Percentiles rank a stretch among this genome's conserved stretches.
Conservation (phyloP, 1,140 invertebrate species). For the Drosophila nigromelanica region DNA sequence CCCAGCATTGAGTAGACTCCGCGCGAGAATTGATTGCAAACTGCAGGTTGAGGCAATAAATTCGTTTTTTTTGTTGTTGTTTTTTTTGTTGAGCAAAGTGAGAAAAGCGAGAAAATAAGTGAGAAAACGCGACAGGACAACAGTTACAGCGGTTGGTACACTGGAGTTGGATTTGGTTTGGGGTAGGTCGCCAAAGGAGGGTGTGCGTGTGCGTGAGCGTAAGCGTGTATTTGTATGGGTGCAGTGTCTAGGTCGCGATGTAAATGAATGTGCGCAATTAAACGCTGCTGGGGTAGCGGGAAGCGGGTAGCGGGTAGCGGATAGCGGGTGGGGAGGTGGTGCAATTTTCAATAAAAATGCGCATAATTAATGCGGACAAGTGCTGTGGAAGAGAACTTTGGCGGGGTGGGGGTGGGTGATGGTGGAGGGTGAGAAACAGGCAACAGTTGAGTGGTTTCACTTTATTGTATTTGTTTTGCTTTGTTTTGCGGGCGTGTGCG, state of each 20-base stretch:
- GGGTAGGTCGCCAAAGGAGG: neutral
- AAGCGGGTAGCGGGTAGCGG: conserved; percentile 1
- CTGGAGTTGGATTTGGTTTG: conserved; percentile 19
- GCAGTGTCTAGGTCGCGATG: conserved; percentile 66
- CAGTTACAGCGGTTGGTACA: neutral
- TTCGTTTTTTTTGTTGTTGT: conserved; percentile 1
- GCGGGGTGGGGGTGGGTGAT: neutral
- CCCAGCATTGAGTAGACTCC: conserved; percentile 96
- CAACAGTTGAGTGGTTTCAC: conserved; percentile 33
- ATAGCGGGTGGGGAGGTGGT: conserved; percentile 6
- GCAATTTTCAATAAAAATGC: conserved; percentile 77
- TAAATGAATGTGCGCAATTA: conserved; percentile 69
- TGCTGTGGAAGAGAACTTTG: neutral
- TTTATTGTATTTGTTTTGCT: conserved; percentile 46
- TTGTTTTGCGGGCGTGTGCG: conserved; percentile 7
- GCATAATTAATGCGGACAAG: conserved; percentile 62
- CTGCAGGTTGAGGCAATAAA: conserved; percentile 86
- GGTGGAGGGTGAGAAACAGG: neutral
- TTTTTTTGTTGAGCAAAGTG: neutral
- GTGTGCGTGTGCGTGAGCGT: conserved; percentile 4
- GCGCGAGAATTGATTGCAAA: conserved; percentile 95
- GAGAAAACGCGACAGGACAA: conserved; percentile 14
- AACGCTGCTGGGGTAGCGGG: conserved; percentile 41
- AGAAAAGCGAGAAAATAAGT: conserved; percentile 79
- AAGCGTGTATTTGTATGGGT: conserved; percentile 15